Evolutionary conservation across 1,140 invertebrate species (phyloP), one percentile per base, ranked within the genome.

Genomic region (Hylaeus volcanicus): DNA sequence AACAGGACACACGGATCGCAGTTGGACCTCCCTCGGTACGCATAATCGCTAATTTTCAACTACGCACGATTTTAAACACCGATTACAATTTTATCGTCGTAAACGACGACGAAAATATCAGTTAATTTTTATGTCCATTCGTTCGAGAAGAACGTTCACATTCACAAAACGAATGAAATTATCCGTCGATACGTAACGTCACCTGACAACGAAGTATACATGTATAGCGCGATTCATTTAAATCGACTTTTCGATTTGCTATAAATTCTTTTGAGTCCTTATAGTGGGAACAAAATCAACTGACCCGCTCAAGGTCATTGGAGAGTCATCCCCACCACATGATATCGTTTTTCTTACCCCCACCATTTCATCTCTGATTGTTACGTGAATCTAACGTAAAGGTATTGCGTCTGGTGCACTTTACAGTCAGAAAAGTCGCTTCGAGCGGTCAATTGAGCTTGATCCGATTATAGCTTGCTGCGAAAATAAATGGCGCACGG

Each of bases 111-210:
- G 15, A 60, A 15, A 56, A 53, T 12, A 48, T 79, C 61, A 56
- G 53, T 64, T 73, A 74, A 79, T 79, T 79, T 79, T 79, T 71
- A 79, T 74, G 39, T 74, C 37, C 39, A 26, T 65, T 14, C 43
- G 55, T 56, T 51, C 61, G 26, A 12, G 58, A 53, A 51, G 56
- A 37, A 63, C 41, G 70, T 69, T 48, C 11, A 12, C 77, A 15
- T 14, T 39, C 39, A 53, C 51, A 26, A 63, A 53, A 45, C 37
- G 1, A 51, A 51, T 79, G 70, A 74, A 74, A 74, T 61, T 78
- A 12, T 74, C 71, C 41, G 5, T 15, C 15, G 60, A 11, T 56
- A 3, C 26, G 6, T 56, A 53, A 43, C n/a, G 51, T 79, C 69
- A 73, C 69, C 11, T 79, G 60, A 79, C 77, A 66, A 73, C 61